Evolutionary conservation across 92 coral and sea anemone genomes (phyloP), one percentile per base, ranked within the genome.

Genomic region (Bergia sp.): DNA sequence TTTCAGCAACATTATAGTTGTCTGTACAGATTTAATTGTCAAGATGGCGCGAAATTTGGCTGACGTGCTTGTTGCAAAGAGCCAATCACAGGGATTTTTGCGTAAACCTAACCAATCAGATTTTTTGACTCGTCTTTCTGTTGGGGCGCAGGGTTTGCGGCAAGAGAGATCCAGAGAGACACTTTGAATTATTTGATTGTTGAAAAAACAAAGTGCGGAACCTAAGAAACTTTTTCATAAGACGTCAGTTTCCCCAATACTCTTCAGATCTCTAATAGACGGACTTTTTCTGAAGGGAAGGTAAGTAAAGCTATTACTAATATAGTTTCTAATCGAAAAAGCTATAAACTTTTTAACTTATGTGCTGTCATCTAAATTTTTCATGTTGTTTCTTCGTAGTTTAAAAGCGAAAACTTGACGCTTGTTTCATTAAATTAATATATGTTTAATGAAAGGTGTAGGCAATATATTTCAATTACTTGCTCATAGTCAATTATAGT

Each of bases 11-110:
- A 29, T 29, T 29, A 29, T 29, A 29, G 29, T 29, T 29, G 29
- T 29, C 29, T 29, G 29, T 29, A 29, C 29, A 29, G 29, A 29
- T 29, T 29, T 29, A 61, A 3, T 61, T 72, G 41, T 75, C 11
- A 73, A 61, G 18, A 61, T 83, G 87, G 87, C 87, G 87, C 78
- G 87, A 84, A 84, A 84, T 55, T 42, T 36, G 65, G 20, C 9
- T 84, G 78, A 84, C 87, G 87, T 37, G 42, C 0, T 73, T 37
- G 58, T 69, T 83, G 23, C 42, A 29, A 23, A 18, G 40, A 83
- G 41, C 86, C 86, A 84, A 84, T 84, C 67, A 71, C 44, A 49
- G 53, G 75, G 23, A 21, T 23, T 36, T 29, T 72, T 45, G 79
- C 45, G 21, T 29, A 66, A 11, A 84, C 8, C 77, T 37, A 49